These are phyloP conservation scores for Noctua comes DNA, from an alignment of 2,888 invertebrate genomes.

Conservation along the genomic window DNA sequence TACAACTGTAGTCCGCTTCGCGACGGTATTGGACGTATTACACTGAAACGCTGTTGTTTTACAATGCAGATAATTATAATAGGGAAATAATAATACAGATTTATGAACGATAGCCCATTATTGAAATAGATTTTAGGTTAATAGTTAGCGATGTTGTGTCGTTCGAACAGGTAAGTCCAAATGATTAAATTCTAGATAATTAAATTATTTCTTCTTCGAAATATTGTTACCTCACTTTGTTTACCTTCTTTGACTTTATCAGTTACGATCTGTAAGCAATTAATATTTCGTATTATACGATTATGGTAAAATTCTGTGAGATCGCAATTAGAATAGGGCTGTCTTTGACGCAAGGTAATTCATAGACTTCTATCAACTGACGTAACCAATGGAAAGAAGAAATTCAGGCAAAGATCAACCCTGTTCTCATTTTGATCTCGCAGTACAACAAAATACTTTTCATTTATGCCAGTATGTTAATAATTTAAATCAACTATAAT, in stretches of 20 bases:
- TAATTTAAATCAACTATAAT: constrained; percentile 19
- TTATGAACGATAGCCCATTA: constrained; percentile 22
- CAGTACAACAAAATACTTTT: constrained; percentile 2
- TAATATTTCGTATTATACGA: neutral
- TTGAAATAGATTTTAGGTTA: constrained; percentile 35
- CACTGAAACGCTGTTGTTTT: constrained; percentile 56
- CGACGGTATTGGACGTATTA: constrained; percentile 34
- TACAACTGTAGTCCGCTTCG: constrained; percentile 35
- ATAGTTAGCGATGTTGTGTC: constrained; percentile 20
- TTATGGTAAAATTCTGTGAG: neutral
- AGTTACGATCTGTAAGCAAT: neutral
- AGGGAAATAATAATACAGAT: constrained; percentile 40
- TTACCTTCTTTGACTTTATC: neutral
- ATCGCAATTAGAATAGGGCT: neutral
- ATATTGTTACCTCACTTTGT: constrained; percentile 13
- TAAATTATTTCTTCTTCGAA: constrained; percentile 10
- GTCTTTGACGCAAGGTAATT: neutral
- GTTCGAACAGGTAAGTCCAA: constrained; percentile 28
- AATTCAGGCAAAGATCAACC: neutral
- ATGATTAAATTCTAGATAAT: constrained; percentile 26
- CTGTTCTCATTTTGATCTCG: constrained; percentile 20
- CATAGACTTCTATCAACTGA: too few relatives aligned
- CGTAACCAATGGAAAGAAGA: neutral
- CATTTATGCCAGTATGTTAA: neutral
- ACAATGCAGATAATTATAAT: constrained; percentile 53